Conservation (phyloP, 2,113 vertebrate species). For the Brachyistius frenatus region DNA sequence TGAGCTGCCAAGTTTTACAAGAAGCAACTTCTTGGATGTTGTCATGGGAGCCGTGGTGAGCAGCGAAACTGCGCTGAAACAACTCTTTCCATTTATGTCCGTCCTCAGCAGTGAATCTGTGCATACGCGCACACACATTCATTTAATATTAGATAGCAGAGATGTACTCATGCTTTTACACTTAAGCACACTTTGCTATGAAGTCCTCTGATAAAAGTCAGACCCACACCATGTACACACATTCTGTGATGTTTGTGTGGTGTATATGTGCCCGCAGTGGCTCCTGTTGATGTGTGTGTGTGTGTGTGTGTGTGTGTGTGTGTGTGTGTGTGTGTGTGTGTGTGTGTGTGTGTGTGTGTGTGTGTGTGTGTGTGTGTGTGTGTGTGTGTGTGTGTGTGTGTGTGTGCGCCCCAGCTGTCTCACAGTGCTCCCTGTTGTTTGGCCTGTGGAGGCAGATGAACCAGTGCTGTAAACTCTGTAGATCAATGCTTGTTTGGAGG, state of each 20-base stretch:
- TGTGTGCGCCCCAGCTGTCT: constrained; percentile 61
- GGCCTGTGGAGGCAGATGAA: constrained; percentile 46
- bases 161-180: constrained; percentile 27
- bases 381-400: constrained; percentile 22
- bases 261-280: neutral
- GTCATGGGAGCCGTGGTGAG: constrained; percentile 9
- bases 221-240: constrained; percentile 18
- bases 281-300: neutral
- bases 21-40: constrained; percentile 13
- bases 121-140: neutral
- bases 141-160: constrained; percentile 33
- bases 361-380: constrained; percentile 26
- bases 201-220: constrained; percentile 60
- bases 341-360: constrained; percentile 24
- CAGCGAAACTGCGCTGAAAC: constrained; percentile 1
- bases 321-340: neutral
- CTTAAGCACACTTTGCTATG: constrained; percentile 29
- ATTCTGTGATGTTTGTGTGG: constrained; percentile 30
- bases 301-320: constrained; percentile 14
- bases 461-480: constrained; percentile 51
- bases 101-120: neutral
- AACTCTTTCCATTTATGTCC: constrained; percentile 5
- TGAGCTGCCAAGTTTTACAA: neutral
- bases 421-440: constrained; percentile 67
- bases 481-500: constrained; percentile 77